phyloP scores from a whole-genome alignment of 2,797 vertebrate genomes.

The Rhynchotus rufescens region DNA sequence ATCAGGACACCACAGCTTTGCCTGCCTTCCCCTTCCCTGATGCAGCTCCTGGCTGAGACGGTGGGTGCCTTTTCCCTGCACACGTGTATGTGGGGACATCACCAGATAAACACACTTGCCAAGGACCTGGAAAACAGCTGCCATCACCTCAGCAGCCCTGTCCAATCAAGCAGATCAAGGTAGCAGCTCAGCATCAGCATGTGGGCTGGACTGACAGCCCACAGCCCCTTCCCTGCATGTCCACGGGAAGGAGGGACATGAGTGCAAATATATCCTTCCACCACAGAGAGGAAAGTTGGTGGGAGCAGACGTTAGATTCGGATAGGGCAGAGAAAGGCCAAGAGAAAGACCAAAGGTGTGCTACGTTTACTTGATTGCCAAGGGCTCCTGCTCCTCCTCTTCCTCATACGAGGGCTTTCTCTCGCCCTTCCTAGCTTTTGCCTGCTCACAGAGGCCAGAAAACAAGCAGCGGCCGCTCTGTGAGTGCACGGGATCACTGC shows the following conservation, averaged over 20 bases:
- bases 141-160: not conserved
- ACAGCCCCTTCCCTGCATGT: not conserved
- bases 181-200: not conserved
- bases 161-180: not conserved
- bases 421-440: not conserved
- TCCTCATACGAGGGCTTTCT: not conserved
- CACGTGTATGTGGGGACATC: too few relatives aligned
- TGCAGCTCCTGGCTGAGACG: not conserved
- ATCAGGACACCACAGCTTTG: not conserved
- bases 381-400: not conserved
- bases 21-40: not conserved
- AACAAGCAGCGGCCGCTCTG: not conserved
- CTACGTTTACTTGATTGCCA: fast-evolving
- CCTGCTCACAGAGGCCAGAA: too few relatives aligned
- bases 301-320: not conserved
- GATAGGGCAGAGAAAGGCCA: not conserved
- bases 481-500: not conserved
- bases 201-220: fast-evolving
- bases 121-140: not conserved
- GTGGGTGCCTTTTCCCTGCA: too few relatives aligned
- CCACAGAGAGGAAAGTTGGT: fast-evolving
- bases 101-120: not conserved
- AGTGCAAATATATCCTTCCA: not conserved
- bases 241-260: not conserved
- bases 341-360: not conserved